Base-by-base conservation (phyloP, 2,888 invertebrate genomes). In the Stegophylla sp. region DNA sequence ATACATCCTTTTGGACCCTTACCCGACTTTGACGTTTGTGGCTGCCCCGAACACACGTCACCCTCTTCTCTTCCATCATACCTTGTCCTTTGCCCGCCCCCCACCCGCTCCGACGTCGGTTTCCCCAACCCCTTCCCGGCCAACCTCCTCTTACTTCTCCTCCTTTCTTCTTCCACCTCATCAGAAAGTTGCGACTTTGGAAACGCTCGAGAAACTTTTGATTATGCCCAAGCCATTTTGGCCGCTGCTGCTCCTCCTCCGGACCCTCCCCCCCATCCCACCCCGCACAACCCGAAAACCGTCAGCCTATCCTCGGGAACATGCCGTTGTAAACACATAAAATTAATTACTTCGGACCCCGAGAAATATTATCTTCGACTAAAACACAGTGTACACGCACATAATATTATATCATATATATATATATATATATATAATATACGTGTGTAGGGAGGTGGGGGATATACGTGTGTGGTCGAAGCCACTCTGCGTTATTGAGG, bases 11-110 rank as follows among this genome's bases (percentile, higher is more conserved):
- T 71, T 79, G 79, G 79, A 79, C 79, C 79, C 79, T 79, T 71
- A 79, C 79, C 79, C 79, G 79, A 79, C 79, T 79, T 79, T 79
- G 79, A 79, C 79, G 79, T 79, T 79, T 79, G 79, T 48, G 79
- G 79, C 79, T 79, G 79, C 79, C 61, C 71, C 69, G 71, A 79
- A 79, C 79, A 79, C 79, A 51, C 79, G 79, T 79, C 79, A 63
- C 51, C 63, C 69, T 66, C 79, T 61, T 34, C 48, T 56, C 34
- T 17, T 53, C 66, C 64, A 41, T 41, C 59, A 43, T n/a, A 74
- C 45, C 74, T 59, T 45, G 61, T 74, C 48, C 48, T 61, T 73
- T 73, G 45, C 74, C n/a, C 61, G 51, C 73, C 71, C 48, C 26
- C 26, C 28, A 9, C 26, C 26, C 26, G 9, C 45, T 23, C 71